A percentile compares a stretch with the other conserved stretches of the same genome.
phyloP scores from a whole-genome alignment of 2,113 vertebrate species.

The Aspidoscelis tigris region DNA sequence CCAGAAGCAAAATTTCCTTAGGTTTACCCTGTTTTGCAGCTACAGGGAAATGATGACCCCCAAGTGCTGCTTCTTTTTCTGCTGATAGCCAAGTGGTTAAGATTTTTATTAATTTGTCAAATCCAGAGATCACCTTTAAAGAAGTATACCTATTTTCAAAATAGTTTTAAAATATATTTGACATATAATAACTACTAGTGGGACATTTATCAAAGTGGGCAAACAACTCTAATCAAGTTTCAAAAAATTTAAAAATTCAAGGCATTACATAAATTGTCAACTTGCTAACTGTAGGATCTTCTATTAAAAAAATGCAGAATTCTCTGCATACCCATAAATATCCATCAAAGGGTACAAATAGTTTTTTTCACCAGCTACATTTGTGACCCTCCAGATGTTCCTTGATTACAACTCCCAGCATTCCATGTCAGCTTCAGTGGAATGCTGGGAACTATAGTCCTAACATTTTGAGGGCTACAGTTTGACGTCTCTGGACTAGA shows the following conservation, averaged over 20 bases:
- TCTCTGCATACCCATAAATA: neutral
- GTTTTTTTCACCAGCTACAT: neutral
- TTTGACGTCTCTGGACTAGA: no score
- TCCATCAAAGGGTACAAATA: neutral
- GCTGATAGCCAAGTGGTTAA: neutral
- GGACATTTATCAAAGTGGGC: neutral
- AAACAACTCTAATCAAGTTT: neutral
- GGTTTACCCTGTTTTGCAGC: neutral
- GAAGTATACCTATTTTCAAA: neutral
- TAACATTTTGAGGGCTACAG: no score
- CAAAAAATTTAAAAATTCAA: neutral
- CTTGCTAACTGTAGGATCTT: neutral
- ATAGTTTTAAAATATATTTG: neutral
- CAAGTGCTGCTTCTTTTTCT: neutral
- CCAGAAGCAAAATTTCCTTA: neutral
- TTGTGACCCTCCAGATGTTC: neutral
- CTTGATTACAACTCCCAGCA: no score
- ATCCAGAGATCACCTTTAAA: neutral
- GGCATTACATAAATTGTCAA: neutral
- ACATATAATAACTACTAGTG: neutral
- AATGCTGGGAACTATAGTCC: no score
- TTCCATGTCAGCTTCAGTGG: no score
- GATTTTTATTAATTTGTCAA: neutral
- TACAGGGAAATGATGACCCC: neutral
- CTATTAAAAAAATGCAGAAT: neutral